Evolutionary conservation across 2,797 vertebrate genomes (phyloP), one percentile per base, ranked within the genome.

Genomic region (Vipera ursinii): DNA sequence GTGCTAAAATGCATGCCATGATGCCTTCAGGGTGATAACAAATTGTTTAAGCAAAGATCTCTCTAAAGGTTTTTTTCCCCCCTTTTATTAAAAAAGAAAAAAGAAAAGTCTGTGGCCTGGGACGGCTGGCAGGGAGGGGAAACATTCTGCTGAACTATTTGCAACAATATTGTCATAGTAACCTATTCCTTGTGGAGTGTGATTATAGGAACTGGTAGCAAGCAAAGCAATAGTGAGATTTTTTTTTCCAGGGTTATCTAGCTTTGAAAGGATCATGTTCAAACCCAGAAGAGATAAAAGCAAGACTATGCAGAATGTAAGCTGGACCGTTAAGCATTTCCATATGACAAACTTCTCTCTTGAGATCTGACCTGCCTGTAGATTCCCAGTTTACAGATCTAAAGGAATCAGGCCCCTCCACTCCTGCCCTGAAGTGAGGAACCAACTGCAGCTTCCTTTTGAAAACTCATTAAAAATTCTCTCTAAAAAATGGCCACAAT

Each of bases 251-350:
- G 96, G 97, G 97, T 97, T 97, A 97, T 97, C 97, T 97, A 96
- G 96, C 97, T 98, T 97, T 97, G 97, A 97, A 97, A 97, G 97
- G 96, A 97, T 97, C 97, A 94, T 97, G 97, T 97, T 98, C 97
- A 97, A 98, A 97, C 97, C 96, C 97, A 95, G 97, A 95, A 94
- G 96, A 97, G 97, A 98, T 98, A 96, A 98, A 97, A 98, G 97
- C 95, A 94, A 91, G 93, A 96, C 97, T 97, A 95, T 96, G 93
- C 96, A 96, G 97, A 96, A 96, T 96, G 92, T 94, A 97, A 96
- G 96, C 96, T 32, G 95, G 96, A 95, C 97, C 22, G 93, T 94
- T 97, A 97, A 97, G 95, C 95, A 97, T 97, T 97, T 97, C 97
- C 97, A 97, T 96, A 97, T 97, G 97, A 97, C 97, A 96, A 96